Evolutionary conservation across 2,888 invertebrate species (phyloP), one percentile per base, ranked within the genome.

Genomic region (Oligia strigilis): DNA sequence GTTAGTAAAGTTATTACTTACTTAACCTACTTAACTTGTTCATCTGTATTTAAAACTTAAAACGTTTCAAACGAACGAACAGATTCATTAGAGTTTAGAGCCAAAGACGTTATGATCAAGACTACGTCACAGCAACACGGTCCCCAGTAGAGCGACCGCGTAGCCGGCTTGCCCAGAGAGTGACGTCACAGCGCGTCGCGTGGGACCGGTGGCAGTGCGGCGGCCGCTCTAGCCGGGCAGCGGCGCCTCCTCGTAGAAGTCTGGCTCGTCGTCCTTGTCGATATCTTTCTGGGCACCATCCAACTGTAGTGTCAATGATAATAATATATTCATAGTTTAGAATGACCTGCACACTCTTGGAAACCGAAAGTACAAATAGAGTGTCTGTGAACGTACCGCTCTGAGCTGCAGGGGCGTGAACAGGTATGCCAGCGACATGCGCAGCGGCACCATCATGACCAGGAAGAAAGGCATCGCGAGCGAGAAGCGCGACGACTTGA

Each of bases 401-500:
- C 98, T 97, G 65, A 99, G 97, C 94, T 99, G 99, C 80, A 98
- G 97, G 40, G 98, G 97, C 11, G 98, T 98, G 95, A 99, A 99
- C 78, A 98, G 93, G 84, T 97, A 97, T 19, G 95, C 97, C 91
- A 99, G 96, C 79, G 98, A 97, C 89, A 98, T 97, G 83, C 99
- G 97, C 81, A 99, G 97, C 19, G 99, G 99, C 91, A 99, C 98
- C 98, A 99, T 98, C 86, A 99, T 95, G 83, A 99, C 98, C 72
- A 99, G 97, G 95, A 99, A 99, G 97, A 99, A 99, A 5, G 99
- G 99, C 94, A 99, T 98, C 29, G 99, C 98, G 81, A 99, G 97
- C 1, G 99, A 99, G 84, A 99, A 98, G 75, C 97, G 97, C 5
- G 99, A 99, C 36, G 99, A 99, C 95, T 99, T 99, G 40, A 99